Conservation (phyloP, 2,888 invertebrate genomes). For the Drosophila pseudotakahashii region DNA sequence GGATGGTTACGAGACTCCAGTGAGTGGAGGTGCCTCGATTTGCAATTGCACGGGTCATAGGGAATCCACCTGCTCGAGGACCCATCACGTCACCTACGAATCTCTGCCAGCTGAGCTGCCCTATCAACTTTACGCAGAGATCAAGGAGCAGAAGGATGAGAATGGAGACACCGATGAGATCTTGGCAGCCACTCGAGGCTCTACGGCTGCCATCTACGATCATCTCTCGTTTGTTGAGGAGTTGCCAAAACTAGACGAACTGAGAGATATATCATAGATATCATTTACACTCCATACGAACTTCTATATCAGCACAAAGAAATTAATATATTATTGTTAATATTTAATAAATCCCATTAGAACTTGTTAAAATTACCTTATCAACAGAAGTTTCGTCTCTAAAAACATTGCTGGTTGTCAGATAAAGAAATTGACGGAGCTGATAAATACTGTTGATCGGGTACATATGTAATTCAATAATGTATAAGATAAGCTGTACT, state of each 20-base stretch:
- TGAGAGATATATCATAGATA: constrained; percentile 10
- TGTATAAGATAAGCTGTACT: too few species aligned
- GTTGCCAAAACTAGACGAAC: constrained; percentile 36
- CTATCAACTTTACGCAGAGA: constrained; percentile 80
- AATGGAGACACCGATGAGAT: constrained; percentile 9
- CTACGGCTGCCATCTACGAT: constrained; percentile 64
- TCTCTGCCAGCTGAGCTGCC: constrained; percentile 71
- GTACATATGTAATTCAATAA: too few species aligned
- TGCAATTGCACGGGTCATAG: constrained; percentile 74
- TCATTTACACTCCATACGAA: background rate
- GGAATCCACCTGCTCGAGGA: constrained; percentile 57
- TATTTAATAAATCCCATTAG: too few species aligned
- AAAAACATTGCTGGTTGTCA: too few species aligned
- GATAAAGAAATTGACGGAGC: too few species aligned
- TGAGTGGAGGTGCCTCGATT: constrained; percentile 70
- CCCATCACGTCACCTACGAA: constrained; percentile 81
- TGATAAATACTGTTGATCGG: too few species aligned
- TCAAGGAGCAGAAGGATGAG: constrained; percentile 60
- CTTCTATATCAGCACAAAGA: too few species aligned
- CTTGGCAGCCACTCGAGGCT: background rate
- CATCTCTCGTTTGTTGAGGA: constrained; percentile 53
- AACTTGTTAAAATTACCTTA: too few species aligned
- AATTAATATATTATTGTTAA: too few species aligned
- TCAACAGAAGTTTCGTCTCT: too few species aligned
- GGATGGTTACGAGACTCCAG: constrained; percentile 80